Percentiles rank a stretch among this genome's conserved stretches.
These are phyloP conservation scores for Uromys caudimaculatus DNA, from an alignment of 2,797 vertebrate genomes.

Conservation along the genomic window DNA sequence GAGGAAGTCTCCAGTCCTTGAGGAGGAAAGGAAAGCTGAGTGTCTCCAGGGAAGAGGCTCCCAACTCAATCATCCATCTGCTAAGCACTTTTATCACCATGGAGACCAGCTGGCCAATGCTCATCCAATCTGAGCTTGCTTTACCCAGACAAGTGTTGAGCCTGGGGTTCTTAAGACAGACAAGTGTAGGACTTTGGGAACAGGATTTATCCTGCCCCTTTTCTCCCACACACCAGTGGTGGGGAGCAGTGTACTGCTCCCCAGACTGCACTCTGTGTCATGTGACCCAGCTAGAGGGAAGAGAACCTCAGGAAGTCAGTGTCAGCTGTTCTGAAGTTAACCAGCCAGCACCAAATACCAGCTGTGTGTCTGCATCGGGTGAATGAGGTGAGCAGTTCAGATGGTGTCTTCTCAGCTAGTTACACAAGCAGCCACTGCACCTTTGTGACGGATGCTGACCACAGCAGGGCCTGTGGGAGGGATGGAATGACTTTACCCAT, in stretches of 20 bases:
- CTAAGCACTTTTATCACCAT: constrained; percentile 72
- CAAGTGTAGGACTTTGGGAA: constrained; percentile 56
- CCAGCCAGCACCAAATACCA: neutral
- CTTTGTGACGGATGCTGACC: neutral
- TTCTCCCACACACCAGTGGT: constrained; percentile 28
- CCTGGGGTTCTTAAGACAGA: constrained; percentile 73
- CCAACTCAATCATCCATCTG: constrained; percentile 74
- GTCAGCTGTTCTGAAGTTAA: constrained; percentile 8
- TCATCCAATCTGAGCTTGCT: constrained; percentile 69
- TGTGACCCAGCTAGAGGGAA: constrained; percentile 51
- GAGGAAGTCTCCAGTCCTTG: constrained; percentile 35
- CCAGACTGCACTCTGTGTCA: neutral
- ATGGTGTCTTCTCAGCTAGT: constrained; percentile 49
- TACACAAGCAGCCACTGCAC: constrained; percentile 17
- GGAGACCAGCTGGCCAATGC: constrained; percentile 68
- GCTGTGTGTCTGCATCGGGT: neutral
- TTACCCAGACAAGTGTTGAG: constrained; percentile 78
- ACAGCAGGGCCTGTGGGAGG: neutral
- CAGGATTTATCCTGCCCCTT: constrained; percentile 35
- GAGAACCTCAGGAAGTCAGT: constrained; percentile 41
- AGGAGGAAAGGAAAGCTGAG: constrained; percentile 61
- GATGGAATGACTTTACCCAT: neutral
- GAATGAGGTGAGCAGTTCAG: neutral
- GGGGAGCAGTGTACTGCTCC: neutral
- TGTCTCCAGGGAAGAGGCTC: constrained; percentile 68